Base-by-base conservation (phyloP, 2,888 invertebrate genomes). In the Heliconius hortense region DNA sequence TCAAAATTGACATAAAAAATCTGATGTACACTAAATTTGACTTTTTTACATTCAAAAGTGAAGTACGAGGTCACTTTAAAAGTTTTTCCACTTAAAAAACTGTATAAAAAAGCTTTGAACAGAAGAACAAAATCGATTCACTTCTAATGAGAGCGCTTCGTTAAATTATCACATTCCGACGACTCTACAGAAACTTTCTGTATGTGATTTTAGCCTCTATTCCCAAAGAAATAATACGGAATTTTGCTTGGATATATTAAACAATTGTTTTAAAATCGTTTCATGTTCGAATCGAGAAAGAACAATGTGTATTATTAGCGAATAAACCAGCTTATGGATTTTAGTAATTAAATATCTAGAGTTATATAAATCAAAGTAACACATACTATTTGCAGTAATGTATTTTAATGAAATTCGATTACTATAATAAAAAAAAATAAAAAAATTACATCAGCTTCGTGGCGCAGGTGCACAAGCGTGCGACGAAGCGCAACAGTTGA, bases 111-210 rank as follows among this genome's bases (percentile, higher is more conserved):
- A 60, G 43, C 31, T 62, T 69, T 69, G 74, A 74, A 63, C 69
- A 39, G 62, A 48, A 60, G 63, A 63, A 69, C 74, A 74, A 39
- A 73, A 73, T 74, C 69, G 69, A 74, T 70, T 64, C 69, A 69
- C 74, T 48, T 56, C 74, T 74, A 74, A 74, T 69, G 69, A 70
- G 74, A 69, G 69, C 53, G 62, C 53, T 74, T 74, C 74, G 74
- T 74, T 74, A 74, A 74, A 74, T 74, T 74, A 70, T 74, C 35
- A 48, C 69, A 74, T 74, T 56, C 56, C 69, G 69, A 56, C 74
- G 69, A 62, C 53, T 74, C 74, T 74, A 35, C 56, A 53, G 60
- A 69, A 24, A 18, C 5, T 26, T 0, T 0, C 21, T 69, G 8
- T 69, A 35, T 35, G 4, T 24, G 15, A 70, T 35, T 74, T 62